phyloP scores from a whole-genome alignment of 1,140 invertebrate species.

The Atta cephalotes region DNA sequence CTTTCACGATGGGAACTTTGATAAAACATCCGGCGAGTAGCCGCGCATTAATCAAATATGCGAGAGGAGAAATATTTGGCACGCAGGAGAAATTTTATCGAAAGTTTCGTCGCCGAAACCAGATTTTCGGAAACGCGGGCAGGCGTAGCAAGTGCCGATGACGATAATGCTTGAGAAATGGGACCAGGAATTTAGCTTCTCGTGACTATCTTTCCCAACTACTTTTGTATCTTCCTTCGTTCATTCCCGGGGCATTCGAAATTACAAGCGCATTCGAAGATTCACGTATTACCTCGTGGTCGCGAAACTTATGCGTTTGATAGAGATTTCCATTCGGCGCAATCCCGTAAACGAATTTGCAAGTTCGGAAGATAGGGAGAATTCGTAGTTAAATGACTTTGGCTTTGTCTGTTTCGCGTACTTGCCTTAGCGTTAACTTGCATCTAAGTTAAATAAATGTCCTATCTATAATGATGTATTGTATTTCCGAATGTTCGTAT shows the following conservation, averaged over 20 bases:
- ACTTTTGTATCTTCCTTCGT: constrained; percentile 68
- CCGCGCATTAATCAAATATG: constrained; percentile 52
- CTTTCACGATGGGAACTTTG: constrained; percentile 56
- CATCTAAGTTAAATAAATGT: constrained; percentile 40
- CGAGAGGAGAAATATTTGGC: constrained; percentile 53
- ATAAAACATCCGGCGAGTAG: constrained; percentile 46
- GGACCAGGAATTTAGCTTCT: constrained; percentile 76
- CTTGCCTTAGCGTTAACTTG: constrained; percentile 40
- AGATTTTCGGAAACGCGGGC: constrained; percentile 27
- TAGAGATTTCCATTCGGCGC: constrained; percentile 15
- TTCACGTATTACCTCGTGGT: neutral
- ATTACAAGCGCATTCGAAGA: neutral
- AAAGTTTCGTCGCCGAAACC: constrained; percentile 55
- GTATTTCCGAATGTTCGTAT: constrained; percentile 10
- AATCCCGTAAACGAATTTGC: constrained; percentile 28
- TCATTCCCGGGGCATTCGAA: constrained; percentile 38
- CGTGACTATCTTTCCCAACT: constrained; percentile 68
- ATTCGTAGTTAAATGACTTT: constrained; percentile 45
- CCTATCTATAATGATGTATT: neutral
- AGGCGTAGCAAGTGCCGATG: constrained; percentile 49
- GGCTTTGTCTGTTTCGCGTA: constrained; percentile 46
- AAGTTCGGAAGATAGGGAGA: constrained; percentile 19
- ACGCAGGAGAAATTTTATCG: constrained; percentile 51
- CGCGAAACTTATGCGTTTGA: constrained; percentile 22
- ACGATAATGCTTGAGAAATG: constrained; percentile 75